A percentile compares a stretch with the other conserved stretches of the same genome.
Evolutionary conservation across 2,797 vertebrate genomes (phyloP).

Genomic region (Microctenopoma lineatum): DNA sequence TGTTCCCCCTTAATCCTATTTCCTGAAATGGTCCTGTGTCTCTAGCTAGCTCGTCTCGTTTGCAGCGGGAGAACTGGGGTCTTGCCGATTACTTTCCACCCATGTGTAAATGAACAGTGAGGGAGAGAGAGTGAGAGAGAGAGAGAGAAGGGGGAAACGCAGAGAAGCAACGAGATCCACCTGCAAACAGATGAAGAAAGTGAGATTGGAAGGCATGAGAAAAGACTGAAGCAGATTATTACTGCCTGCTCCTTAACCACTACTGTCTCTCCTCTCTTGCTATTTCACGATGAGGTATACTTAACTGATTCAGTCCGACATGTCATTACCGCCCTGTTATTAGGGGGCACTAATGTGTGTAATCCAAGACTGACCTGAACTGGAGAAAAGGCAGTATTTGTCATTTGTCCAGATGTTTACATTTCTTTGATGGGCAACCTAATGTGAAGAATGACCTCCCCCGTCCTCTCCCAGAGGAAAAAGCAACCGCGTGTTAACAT

Average conservation of each 20-base stretch:
- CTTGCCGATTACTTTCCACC: constrained; percentile 40
- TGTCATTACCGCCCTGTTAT: constrained; percentile 17
- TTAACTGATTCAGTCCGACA: constrained; percentile 20
- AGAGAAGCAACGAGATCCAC: neutral
- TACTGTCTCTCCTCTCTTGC: neutral
- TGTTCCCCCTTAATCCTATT: constrained; percentile 68
- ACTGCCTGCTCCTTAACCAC: constrained; percentile 17
- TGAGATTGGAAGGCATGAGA: constrained; percentile 25
- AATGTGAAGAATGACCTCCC: neutral
- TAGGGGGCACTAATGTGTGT: neutral
- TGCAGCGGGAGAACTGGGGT: constrained; percentile 50
- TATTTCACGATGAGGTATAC: constrained; percentile 1
- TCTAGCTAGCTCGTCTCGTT: constrained; percentile 38
- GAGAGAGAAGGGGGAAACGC: neutral
- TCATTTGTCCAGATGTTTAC: constrained; percentile 13
- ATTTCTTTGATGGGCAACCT: constrained; percentile 2
- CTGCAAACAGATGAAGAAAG: constrained; percentile 30
- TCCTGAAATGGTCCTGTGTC: constrained; percentile 67
- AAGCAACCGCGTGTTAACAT: neutral
- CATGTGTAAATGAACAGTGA: constrained; percentile 56
- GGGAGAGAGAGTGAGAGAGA: constrained; percentile 1
- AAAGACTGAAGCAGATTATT: constrained; percentile 38
- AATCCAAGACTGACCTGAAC: neutral
- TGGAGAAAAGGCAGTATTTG: neutral
- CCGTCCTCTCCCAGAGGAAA: neutral